Evolutionary conservation across 1,140 invertebrate species (phyloP).

Genomic region (Battus philenor): DNA sequence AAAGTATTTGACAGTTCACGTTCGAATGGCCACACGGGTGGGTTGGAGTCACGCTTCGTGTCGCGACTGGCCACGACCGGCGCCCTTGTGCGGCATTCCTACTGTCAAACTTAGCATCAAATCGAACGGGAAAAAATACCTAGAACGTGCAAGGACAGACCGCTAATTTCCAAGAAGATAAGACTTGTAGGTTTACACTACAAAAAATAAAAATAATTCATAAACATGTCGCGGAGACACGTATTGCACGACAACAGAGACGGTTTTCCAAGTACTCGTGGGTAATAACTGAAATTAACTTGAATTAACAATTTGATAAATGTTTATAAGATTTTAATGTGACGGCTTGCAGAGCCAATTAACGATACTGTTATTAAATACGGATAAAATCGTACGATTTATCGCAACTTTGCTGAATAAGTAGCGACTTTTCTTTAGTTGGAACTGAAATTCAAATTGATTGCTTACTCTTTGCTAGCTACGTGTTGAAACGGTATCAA

Average conservation of each 20-base stretch:
- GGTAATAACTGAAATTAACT: background rate
- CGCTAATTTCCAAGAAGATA: constrained; percentile 35
- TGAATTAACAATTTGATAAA: constrained; percentile 11
- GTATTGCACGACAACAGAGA: constrained; percentile 6
- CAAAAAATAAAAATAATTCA: constrained; percentile 17
- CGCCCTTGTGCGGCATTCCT: constrained; percentile 50
- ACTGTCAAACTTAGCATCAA: constrained; percentile 63
- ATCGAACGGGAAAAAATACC: constrained; percentile 50
- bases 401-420: background rate
- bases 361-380: constrained; percentile 5
- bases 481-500: constrained; percentile 48
- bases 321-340: constrained; percentile 3
- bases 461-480: constrained; percentile 22
- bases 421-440: constrained; percentile 11
- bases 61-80: constrained; percentile 52
- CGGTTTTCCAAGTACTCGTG: constrained; percentile 3
- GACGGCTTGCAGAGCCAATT: background rate
- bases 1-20: constrained; percentile 30
- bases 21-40: constrained; percentile 27
- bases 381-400: constrained; percentile 5
- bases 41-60: constrained; percentile 47
- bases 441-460: constrained; percentile 22
- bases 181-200: constrained; percentile 4
- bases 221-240: constrained; percentile 11
- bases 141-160: constrained; percentile 47